Percentiles rank a stretch among this genome's conserved stretches.
Conservation (phyloP, 1,140 invertebrate genomes). For the Scylla paramamosain region DNA sequence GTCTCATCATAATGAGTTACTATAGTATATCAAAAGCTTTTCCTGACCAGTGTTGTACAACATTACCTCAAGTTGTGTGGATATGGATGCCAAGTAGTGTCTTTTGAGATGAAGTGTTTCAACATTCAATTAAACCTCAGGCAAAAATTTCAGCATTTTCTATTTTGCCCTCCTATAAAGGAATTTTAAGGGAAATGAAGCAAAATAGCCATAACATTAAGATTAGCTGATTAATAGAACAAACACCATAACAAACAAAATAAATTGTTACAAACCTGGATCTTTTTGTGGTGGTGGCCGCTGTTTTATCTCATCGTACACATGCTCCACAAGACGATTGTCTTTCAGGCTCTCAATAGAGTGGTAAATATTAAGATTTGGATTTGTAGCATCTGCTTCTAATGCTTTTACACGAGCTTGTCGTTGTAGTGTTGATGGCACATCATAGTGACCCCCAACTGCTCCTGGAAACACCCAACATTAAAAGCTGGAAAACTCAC, state of each 20-base stretch:
- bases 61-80: not conserved
- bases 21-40: too few relatives aligned
- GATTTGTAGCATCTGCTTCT: constrained; percentile 91
- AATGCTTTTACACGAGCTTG: constrained; percentile 72
- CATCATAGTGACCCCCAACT: constrained; percentile 75
- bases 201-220: constrained; percentile 5
- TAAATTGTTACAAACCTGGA: constrained; percentile 75
- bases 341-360: constrained; percentile 85
- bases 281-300: constrained; percentile 81
- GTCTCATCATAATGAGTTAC: too few relatives aligned
- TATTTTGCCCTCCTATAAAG: not conserved
- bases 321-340: constrained; percentile 86
- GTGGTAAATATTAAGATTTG: constrained; percentile 92
- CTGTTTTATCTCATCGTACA: constrained; percentile 95
- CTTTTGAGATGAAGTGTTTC: not conserved
- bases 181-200: not conserved
- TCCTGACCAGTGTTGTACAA: not conserved
- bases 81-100: not conserved
- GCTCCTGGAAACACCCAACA: constrained; percentile 60
- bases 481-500: not conserved
- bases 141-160: not conserved
- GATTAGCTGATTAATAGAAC: not conserved
- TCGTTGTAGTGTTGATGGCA: constrained; percentile 71
- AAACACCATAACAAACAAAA: not conserved
- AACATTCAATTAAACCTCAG: not conserved